A percentile compares a stretch with the other conserved stretches of the same genome.
Evolutionary conservation across 2,888 invertebrate species (phyloP).

Genomic region (Eurois occulta): DNA sequence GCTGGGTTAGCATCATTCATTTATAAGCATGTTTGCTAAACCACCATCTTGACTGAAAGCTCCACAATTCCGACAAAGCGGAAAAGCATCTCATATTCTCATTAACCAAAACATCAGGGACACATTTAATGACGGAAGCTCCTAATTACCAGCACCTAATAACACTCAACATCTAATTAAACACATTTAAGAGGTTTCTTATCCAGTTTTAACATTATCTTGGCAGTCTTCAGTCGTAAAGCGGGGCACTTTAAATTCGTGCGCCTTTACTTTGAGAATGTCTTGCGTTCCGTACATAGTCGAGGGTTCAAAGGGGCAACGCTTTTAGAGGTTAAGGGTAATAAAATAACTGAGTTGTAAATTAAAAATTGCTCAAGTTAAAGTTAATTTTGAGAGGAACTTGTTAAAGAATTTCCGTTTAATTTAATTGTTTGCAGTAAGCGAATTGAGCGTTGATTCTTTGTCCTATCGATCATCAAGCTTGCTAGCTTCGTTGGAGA

Average conservation of each 20-base stretch:
- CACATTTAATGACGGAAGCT: constrained; percentile 33
- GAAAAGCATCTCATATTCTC: neutral
- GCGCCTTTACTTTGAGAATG: constrained; percentile 31
- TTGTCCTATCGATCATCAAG: neutral
- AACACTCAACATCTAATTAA: constrained; percentile 53
- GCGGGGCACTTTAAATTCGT: constrained; percentile 55
- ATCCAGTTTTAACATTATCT: constrained; percentile 52
- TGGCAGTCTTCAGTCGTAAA: constrained; percentile 54
- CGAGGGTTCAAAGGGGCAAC: constrained; percentile 49
- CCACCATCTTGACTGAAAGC: neutral
- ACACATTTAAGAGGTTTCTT: constrained; percentile 43
- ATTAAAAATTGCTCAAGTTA: constrained; percentile 44
- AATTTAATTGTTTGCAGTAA: neutral
- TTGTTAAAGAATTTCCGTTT: neutral
- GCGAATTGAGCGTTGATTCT: neutral
- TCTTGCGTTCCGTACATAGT: constrained; percentile 46
- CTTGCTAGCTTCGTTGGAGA: neutral
- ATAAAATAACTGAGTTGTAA: constrained; percentile 50
- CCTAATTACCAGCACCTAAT: constrained; percentile 54
- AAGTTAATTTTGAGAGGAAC: constrained; percentile 6
- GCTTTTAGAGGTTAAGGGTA: constrained; percentile 29
- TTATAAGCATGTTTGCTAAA: too few species aligned
- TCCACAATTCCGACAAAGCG: neutral
- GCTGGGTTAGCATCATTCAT: neutral
- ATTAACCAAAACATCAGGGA: constrained; percentile 15